Base-by-base conservation (phyloP, 2,113 vertebrate species). In the Furnarius figulus region DNA sequence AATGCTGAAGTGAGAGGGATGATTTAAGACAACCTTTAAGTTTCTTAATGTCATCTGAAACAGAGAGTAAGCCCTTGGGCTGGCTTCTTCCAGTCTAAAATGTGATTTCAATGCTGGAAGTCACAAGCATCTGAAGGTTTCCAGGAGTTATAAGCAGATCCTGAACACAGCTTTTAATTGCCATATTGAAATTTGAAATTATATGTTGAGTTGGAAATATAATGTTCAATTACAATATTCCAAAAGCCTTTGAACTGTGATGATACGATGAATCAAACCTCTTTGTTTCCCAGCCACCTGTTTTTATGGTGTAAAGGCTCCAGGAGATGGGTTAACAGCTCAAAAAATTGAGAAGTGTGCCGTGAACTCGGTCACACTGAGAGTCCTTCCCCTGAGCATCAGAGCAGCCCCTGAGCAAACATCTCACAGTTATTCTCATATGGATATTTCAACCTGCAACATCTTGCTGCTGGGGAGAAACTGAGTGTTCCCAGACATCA, bases 161-260 rank as follows among this genome's bases (percentile, higher is more conserved):
- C 28, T 95, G 83, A 88, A 89, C 55, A 33, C 1, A 0, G 78
- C 83, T 94, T 95, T 90, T 78, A 77, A 89, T 80, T 87, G 67
- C 49, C 94, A 73, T 96, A 90, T 83, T 88, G 49, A 86, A 52
- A 65, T 65, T 67, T 21, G 50, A 56, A 78, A 56, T 83, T 47
- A 39, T n/a, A 59, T 19, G 12, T 85, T 74, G 31, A 50, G 13
- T 93, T 87, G 62, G 19, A 78, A 94, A 93, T 95, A 40, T 16
- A 93, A 94, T 96, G 95, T 92, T 78, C 27, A 71, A 18, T 95
- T 72, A 8, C 40, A 91, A 63, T 96, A 91, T 95, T 93, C 56
- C 20, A 65, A 24, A n/a, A 79, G 53, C 49, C 47, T 97, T 94
- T 91, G 91, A 95, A 87, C 74, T 84, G 55, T 83, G 89, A 82